These are phyloP conservation scores for Clostera curtula DNA, from an alignment of 2,888 invertebrate genomes.

Conservation along the genomic window DNA sequence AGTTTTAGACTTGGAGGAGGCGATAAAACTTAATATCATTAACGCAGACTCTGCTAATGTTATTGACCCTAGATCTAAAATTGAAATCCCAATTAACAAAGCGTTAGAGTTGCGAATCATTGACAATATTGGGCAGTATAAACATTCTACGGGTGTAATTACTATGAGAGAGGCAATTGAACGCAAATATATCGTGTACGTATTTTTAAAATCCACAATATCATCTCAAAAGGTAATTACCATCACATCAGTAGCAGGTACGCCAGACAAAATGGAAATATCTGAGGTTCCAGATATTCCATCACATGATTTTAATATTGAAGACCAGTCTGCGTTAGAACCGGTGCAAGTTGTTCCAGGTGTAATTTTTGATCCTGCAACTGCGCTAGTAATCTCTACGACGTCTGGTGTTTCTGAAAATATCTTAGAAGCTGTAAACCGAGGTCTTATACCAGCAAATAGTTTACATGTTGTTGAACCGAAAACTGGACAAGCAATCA, in stretches of 20 bases:
- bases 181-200: constrained; percentile 77
- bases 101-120: constrained; percentile 87
- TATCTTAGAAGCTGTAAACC: constrained; percentile 83
- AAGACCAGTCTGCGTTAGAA: constrained; percentile 71
- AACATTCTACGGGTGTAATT: constrained; percentile 64
- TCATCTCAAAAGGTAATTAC: constrained; percentile 79
- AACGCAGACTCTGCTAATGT: constrained; percentile 89
- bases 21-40: constrained; percentile 88
- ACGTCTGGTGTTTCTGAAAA: constrained; percentile 81
- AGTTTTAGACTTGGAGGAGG: constrained; percentile 89
- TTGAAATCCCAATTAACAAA: constrained; percentile 79
- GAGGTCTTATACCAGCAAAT: constrained; percentile 81
- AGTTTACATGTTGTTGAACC: constrained; percentile 83
- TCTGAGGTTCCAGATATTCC: constrained; percentile 59
- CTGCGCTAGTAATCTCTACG: constrained; percentile 83
- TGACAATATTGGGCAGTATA: constrained; percentile 86
- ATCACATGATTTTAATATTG: constrained; percentile 23
- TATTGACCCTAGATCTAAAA: constrained; percentile 82
- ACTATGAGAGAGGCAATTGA: constrained; percentile 85
- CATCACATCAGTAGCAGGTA: constrained; percentile 81
- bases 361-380: constrained; percentile 85
- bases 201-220: constrained; percentile 59
- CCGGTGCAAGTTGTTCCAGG: constrained; percentile 83
- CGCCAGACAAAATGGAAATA: constrained; percentile 83
- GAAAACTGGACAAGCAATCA: constrained; percentile 77